Evolutionary conservation across 92 coral and sea anemone species (phyloP), one percentile per base, ranked within the genome.

Genomic region (Isaurus tuberculatus): DNA sequence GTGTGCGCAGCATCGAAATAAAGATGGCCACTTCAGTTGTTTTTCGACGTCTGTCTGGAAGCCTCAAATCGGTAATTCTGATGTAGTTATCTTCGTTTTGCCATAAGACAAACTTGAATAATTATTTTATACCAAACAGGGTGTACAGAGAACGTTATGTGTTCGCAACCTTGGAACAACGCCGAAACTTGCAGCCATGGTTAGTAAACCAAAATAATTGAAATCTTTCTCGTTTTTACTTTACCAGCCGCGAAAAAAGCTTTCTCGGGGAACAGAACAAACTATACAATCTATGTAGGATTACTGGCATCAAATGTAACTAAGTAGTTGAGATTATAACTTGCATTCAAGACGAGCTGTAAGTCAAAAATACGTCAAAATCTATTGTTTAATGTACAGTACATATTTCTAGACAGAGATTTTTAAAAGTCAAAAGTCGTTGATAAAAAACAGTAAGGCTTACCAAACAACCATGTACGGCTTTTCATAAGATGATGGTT

Each of bases 131-230:
- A 51, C 74, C n/a, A 70, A 57, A 29, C 65, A 92, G 97, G 85
- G 84, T 65, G 89, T 44, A 34, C 83, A 77, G 5, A 26, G 73
- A 3, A 61, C 79, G 20, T 79, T 75, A 26, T 85, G 86, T 60
- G 81, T 90, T 60, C 84, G 89, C 66, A 75, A 86, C 15, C 86
- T 92, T 65, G 64, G 90, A 55, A 92, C 97, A 1, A 88, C 90
- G 5, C 87, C 90, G 26, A 77, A 72, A 29, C 81, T 82, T 2
- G 86, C 92, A 14, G 90, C 89, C 4, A 74, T 91, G 43, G 89
- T 91, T 61, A 89, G 91, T n/a, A n/a, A n/a, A n/a, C n/a, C n/a
- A n/a, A n/a, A 81, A 42, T 1, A 6, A 8, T 63, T 63, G 8
- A 19, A 23, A 11, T 26, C 15, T 1, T 65, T 3, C 27, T 65